Base-by-base conservation (phyloP, 1,140 invertebrate species). In the Latrodectus geometricus region DNA sequence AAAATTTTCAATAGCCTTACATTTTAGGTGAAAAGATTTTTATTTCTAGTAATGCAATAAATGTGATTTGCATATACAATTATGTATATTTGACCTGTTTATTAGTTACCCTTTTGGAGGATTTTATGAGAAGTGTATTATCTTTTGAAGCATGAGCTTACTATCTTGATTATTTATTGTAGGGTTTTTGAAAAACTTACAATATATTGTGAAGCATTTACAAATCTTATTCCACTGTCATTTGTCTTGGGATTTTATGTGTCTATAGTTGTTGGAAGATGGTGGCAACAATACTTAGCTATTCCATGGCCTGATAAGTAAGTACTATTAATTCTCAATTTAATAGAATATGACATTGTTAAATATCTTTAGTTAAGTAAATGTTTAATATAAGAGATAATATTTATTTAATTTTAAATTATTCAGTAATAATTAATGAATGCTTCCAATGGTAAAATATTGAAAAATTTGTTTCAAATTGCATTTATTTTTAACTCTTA, bases 241-340 rank as follows among this genome's bases (percentile, higher is more conserved):
- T 96, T 97, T 90, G 95, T 97, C 20, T 92, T 97, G 70, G 96
- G 96, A 74, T 99, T 97, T 91, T 99, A 98, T 91, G 97, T 99
- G 15, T 95, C 95, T 15, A 94, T 98, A 73, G 96, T 99, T 20
- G 96, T 98, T 92, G 95, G 94, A 11, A 93, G 97, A 90, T 99
- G 97, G 97, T 98, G 97, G 97, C 94, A 93, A 91, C 97, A 98
- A 90, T 98, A 96, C 89, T 94, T 93, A 89, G 93, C 93, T 0
- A 94, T 95, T 88, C 94, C 94, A n/a, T 95, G 94, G 94, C 94
- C 94, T 4, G 94, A 95, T 90, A 94, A 93, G 93, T 94, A 91
- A 91, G 92, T 90, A 48, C 20, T 79, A 7, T 65, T 65, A 65
- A 35, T 3, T 35, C 35, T 35, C 5, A 35, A 35, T 35, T 35